Percentiles rank a stretch among this genome's conserved stretches.
Conservation (phyloP, 2,113 vertebrate species). For the Corynorhinus townsendii region DNA sequence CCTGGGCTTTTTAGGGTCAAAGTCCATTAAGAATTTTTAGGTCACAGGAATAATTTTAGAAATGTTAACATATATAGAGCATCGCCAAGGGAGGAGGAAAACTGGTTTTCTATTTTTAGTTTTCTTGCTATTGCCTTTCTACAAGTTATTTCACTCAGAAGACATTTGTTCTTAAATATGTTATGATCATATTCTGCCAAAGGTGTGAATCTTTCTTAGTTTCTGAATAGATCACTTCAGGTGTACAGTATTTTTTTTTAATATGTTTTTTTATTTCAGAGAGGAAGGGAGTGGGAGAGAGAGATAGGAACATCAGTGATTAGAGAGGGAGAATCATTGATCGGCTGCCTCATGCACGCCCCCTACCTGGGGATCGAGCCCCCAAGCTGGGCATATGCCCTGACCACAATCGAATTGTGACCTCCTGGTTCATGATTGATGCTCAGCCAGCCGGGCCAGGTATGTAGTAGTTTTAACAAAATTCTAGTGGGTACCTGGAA, state of each 20-base stretch:
- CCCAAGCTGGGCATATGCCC: too few species aligned
- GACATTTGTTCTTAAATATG: slow-evolving; percentile 20
- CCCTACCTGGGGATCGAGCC: too few species aligned
- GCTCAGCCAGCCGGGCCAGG: not conserved
- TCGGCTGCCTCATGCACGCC: too few species aligned
- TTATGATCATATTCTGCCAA: not conserved
- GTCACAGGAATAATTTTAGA: not conserved
- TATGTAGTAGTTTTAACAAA: not conserved
- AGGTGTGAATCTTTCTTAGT: not conserved
- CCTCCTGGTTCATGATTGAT: too few species aligned
- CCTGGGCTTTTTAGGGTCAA: not conserved
- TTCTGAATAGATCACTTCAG: not conserved
- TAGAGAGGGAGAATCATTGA: too few species aligned
- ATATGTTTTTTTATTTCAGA: not conserved
- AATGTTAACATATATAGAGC: not conserved
- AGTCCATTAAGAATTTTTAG: not conserved
- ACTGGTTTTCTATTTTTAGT: not conserved
- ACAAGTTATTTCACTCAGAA: not conserved
- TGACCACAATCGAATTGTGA: too few species aligned
- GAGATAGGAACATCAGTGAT: too few species aligned
- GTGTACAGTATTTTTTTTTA: not conserved
- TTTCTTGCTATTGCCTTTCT: not conserved
- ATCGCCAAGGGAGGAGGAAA: not conserved
- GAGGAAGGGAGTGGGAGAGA: too few species aligned
- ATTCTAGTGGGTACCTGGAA: not conserved